Base-by-base conservation (phyloP, 1,140 invertebrate species). In the Thaumatotibia leucotreta region DNA sequence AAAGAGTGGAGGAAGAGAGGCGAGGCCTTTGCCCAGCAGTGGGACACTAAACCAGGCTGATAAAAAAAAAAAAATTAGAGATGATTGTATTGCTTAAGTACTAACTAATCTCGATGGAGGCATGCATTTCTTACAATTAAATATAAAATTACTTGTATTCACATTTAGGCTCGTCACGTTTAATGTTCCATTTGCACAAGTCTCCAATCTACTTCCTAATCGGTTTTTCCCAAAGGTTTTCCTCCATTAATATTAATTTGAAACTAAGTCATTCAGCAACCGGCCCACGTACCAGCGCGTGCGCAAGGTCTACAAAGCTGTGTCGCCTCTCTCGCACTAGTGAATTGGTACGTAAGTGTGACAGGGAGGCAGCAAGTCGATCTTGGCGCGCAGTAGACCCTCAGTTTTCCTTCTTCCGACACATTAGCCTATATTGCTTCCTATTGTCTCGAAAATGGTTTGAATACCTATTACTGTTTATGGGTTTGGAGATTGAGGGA, bases 381-480 rank as follows among this genome's bases (percentile, higher is more conserved):
- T n/a, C n/a, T n/a, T n/a, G n/a, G n/a, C n/a, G 24, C 11, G 52
- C 24, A 14, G 33, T 39, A 27, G 24, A 20, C 24, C n/a, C 6
- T 6, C n/a, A 58, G 24, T 58, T 58, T 29, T 29, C 52, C 52
- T 29, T 58, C 23, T 58, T 58, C 24, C 24, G 24, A 58, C 23
- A 54, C 50, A 58, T 58, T 8, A 58, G 23, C 4, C 52, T 6
- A 31, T 9, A 58, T 58, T 58, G 52, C 14, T 58, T 8, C n/a
- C 27, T 31, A 31, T 58, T 58, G 27, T 29, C 52, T 3, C n/a
- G 52, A 58, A 27, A 58, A 58, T 58, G 27, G 0, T 31, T n/a
- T 58, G 52, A 58, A 58, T 24, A 54, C 22, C 50, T 54, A 54
- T 54, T 54, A 58, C n/a, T 27, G 11, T 58, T 58, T 58, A 58